A percentile compares a stretch with the other conserved stretches of the same genome.
Conservation (phyloP, 1,140 invertebrate genomes). For the Bombus haemorrhoidalis region DNA sequence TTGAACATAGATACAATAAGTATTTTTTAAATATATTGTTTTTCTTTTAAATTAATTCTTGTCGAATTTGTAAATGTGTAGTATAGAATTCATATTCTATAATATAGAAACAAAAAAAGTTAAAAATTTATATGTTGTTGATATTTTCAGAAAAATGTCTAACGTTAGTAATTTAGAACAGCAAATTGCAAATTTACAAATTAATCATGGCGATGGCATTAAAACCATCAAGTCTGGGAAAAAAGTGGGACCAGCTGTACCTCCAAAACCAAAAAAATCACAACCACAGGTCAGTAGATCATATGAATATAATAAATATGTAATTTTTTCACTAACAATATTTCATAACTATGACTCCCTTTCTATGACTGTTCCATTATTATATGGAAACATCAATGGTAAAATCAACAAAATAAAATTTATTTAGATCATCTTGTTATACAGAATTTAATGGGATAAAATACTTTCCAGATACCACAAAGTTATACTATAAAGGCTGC, state of each 20-base stretch:
- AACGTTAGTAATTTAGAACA: constrained; percentile 80
- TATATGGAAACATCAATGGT: constrained; percentile 50
- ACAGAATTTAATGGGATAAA: not conserved
- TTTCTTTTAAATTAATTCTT: not conserved
- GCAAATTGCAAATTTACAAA: constrained; percentile 81
- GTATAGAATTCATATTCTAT: not conserved
- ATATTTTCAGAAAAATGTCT: constrained; percentile 70
- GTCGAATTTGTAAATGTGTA: not conserved
- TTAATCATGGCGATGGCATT: constrained; percentile 72
- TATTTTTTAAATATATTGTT: not conserved
- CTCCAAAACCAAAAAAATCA: constrained; percentile 90
- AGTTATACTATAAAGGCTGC: constrained; percentile 82
- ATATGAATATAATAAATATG: constrained; percentile 33
- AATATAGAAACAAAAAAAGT: not conserved
- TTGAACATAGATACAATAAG: not conserved
- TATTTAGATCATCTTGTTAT: not conserved
- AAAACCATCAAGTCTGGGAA: constrained; percentile 79
- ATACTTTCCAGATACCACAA: constrained; percentile 81
- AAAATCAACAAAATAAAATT: constrained; percentile 22
- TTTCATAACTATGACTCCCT: constrained; percentile 16
- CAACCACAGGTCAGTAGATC: constrained; percentile 86
- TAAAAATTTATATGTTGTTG: not conserved
- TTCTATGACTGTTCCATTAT: constrained; percentile 37
- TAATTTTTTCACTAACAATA: constrained; percentile 43
- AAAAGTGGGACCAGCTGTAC: constrained; percentile 89